These are phyloP conservation scores for Biston stratarius DNA, from an alignment of 2,888 invertebrate species.

Conservation along the genomic window DNA sequence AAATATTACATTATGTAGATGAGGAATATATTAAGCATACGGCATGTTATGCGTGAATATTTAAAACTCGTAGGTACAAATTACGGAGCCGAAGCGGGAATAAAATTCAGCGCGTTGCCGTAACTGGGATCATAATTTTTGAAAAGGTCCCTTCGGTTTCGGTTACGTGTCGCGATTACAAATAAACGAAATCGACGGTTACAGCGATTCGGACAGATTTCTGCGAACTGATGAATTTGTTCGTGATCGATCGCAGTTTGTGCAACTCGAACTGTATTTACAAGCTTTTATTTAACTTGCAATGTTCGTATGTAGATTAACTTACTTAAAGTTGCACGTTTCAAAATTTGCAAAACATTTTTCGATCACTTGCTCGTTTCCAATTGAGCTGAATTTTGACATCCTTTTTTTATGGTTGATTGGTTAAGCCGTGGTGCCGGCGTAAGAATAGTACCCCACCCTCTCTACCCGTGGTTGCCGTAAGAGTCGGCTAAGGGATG, in stretches of 20 bases:
- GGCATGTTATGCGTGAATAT: constrained; percentile 73
- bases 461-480: no score
- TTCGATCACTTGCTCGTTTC: no score
- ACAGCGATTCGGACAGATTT: constrained; percentile 35
- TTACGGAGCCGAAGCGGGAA: constrained; percentile 58
- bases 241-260: constrained; percentile 14
- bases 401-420: no score
- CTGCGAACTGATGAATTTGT: constrained; percentile 18
- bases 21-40: constrained; percentile 73
- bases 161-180: constrained; percentile 58
- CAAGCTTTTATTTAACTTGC: no score
- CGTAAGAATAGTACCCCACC: no score
- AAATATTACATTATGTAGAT: constrained; percentile 78
- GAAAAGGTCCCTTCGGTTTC: constrained; percentile 66
- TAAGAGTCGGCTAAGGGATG: no score
- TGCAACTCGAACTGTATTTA: background rate
- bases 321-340: no score
- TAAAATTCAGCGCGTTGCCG: constrained; percentile 53
- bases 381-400: no score
- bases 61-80: constrained; percentile 70
- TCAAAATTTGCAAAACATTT: no score
- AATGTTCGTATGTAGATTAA: no score
- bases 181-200: constrained; percentile 38
- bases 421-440: no score
- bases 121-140: constrained; percentile 64